Evolutionary conservation across 2,797 vertebrate genomes (phyloP).

Genomic region (Leptodactylus fallax): DNA sequence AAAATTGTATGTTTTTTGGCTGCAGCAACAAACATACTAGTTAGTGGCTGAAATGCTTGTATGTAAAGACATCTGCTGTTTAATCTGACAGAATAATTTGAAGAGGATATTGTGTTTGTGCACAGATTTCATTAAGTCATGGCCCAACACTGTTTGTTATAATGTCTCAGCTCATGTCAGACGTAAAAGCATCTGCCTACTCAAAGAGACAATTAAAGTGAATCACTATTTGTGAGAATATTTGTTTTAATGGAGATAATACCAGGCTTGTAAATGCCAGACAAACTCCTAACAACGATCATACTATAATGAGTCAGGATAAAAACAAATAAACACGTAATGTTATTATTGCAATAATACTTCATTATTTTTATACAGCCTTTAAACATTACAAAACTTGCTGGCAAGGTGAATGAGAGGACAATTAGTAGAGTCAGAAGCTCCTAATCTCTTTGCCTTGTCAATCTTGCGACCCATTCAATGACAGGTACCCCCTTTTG

Average conservation of each 20-base stretch:
- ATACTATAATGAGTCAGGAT: neutral
- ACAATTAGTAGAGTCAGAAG: too few species aligned
- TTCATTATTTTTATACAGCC: neutral
- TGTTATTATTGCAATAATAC: neutral
- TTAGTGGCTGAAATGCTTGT: conserved; percentile 52
- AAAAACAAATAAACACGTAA: neutral
- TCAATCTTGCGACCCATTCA: too few species aligned
- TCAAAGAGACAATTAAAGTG: conserved; percentile 48
- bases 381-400: neutral
- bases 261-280: conserved; percentile 23
- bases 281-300: neutral
- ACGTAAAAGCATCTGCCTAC: conserved; percentile 53
- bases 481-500: too few species aligned
- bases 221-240: conserved; percentile 56
- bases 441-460: too few species aligned
- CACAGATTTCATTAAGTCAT: conserved; percentile 57
- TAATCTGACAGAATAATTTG: conserved; percentile 52
- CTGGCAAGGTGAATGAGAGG: neutral
- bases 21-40: conserved; percentile 40
- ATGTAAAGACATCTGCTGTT: conserved; percentile 17
- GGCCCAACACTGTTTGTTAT: conserved; percentile 51
- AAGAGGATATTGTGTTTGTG: conserved; percentile 33
- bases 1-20: conserved; percentile 13
- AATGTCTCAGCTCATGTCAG: conserved; percentile 51
- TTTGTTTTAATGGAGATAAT: conserved; percentile 43